Percentiles rank a stretch among this genome's conserved stretches.
Conservation (phyloP, 2,888 invertebrate genomes). For the Dryococelus australis region DNA sequence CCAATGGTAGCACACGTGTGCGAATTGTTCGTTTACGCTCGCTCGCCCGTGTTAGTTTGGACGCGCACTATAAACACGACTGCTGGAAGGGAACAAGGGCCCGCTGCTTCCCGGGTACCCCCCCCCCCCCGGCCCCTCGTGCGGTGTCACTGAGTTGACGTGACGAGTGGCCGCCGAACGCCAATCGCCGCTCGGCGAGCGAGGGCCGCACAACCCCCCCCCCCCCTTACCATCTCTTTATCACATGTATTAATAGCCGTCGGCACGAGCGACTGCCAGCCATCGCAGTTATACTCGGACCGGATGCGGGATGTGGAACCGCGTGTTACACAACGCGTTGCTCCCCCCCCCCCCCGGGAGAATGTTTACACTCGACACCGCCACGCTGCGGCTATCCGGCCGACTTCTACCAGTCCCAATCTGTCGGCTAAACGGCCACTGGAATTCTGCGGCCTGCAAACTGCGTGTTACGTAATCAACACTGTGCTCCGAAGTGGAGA, state of each 20-base stretch:
- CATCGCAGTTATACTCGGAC: conserved; percentile 23
- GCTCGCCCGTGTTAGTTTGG: too few species aligned
- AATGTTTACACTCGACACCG: not conserved
- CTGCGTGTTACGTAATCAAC: not conserved
- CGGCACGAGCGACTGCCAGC: not conserved
- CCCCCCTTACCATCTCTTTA: too few species aligned
- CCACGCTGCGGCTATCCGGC: not conserved
- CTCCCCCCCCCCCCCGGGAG: not conserved
- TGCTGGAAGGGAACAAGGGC: too few species aligned
- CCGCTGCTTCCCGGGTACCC: too few species aligned
- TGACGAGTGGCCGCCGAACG: too few species aligned
- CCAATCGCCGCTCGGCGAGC: not conserved
- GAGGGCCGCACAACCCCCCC: not conserved
- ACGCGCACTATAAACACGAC: too few species aligned
- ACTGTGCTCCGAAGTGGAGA: not conserved
- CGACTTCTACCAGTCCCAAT: too few species aligned
- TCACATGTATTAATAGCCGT: not conserved
- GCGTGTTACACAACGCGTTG: not conserved
- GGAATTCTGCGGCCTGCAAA: not conserved
- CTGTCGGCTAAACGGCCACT: not conserved
- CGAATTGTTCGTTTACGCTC: too few species aligned
- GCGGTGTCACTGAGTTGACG: too few species aligned
- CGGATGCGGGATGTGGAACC: conserved; percentile 13
- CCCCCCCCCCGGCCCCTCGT: too few species aligned
- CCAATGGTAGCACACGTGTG: too few species aligned